Conservation (phyloP, 1,140 invertebrate species). For the Eulimnadia texana region DNA sequence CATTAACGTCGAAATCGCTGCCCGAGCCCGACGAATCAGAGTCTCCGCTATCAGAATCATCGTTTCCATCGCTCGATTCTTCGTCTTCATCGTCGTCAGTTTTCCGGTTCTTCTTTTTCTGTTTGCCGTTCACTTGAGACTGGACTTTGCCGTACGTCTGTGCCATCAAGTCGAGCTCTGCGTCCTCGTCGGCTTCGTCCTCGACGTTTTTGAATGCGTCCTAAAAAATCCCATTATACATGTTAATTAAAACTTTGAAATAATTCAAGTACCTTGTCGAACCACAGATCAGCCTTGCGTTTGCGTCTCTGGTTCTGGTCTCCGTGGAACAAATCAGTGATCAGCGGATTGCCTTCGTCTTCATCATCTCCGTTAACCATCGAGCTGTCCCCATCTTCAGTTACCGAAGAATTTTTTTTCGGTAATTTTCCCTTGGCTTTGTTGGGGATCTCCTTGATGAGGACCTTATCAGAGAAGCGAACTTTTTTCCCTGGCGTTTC, state of each 20-base stretch:
- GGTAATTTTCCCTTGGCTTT: constrained; percentile 26
- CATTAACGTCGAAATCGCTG: constrained; percentile 4
- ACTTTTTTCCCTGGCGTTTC: constrained; percentile 9
- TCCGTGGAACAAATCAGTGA: constrained; percentile 66
- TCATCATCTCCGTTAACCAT: constrained; percentile 28
- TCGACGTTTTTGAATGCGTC: constrained; percentile 70
- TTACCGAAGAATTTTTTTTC: neutral
- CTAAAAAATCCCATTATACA: constrained; percentile 22
- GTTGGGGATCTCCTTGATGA: constrained; percentile 2
- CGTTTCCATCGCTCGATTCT: constrained; percentile 37
- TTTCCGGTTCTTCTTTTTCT: constrained; percentile 22
- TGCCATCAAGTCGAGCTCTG: constrained; percentile 65
- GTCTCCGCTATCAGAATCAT: constrained; percentile 18
- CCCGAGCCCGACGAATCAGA: neutral
- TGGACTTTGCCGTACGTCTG: constrained; percentile 35
- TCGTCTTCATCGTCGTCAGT: constrained; percentile 36
- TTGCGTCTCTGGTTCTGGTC: constrained; percentile 52
- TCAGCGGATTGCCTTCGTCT: constrained; percentile 49
- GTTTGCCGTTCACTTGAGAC: constrained; percentile 17
- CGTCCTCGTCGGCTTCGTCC: constrained; percentile 66
- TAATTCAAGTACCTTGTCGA: constrained; percentile 72
- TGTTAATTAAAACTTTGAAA: neutral
- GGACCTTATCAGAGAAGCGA: constrained; percentile 7
- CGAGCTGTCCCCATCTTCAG: constrained; percentile 24
- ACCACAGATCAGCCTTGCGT: constrained; percentile 73